Conservation (phyloP, 2,113 vertebrate species). For the Piprites chloris region DNA sequence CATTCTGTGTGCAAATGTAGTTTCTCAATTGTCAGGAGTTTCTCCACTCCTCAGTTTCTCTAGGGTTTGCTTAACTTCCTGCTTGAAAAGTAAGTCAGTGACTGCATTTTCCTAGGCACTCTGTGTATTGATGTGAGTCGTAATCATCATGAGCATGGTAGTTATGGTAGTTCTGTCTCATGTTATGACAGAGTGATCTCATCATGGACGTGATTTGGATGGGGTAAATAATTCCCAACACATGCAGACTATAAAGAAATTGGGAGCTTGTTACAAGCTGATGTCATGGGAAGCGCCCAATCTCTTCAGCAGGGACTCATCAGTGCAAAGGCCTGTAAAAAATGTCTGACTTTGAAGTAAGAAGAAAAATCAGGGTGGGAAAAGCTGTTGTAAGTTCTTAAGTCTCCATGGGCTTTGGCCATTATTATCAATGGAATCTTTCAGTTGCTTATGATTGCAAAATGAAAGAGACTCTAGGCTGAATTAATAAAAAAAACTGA, state of each 20-base stretch:
- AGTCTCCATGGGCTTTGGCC: not conserved
- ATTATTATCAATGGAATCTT: not conserved
- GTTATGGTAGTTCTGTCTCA: not conserved
- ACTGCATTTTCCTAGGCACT: not conserved
- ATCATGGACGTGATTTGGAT: not conserved
- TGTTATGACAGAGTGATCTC: constrained; percentile 6
- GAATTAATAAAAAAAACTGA: not conserved
- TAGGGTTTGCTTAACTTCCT: not conserved
- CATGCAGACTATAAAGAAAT: constrained; percentile 18
- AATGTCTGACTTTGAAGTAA: not conserved
- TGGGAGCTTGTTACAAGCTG: not conserved
- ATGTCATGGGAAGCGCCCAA: constrained; percentile 39
- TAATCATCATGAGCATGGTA: not conserved
- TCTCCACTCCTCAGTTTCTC: not conserved
- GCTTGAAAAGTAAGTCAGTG: not conserved
- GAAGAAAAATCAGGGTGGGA: not conserved
- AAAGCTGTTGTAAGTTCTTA: not conserved
- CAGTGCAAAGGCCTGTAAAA: constrained; percentile 3
- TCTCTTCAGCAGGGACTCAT: constrained; percentile 9
- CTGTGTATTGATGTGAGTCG: not conserved
- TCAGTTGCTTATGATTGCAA: not conserved
- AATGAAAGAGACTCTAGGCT: not conserved
- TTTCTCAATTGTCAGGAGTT: not conserved
- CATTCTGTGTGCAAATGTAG: not conserved
- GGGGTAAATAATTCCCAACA: constrained; percentile 6